Evolutionary conservation across 35 echinoderm and acorn worm genomes (phyloP), one percentile per base, ranked within the genome.

Genomic region (Strongylocentrotus purpuratus): DNA sequence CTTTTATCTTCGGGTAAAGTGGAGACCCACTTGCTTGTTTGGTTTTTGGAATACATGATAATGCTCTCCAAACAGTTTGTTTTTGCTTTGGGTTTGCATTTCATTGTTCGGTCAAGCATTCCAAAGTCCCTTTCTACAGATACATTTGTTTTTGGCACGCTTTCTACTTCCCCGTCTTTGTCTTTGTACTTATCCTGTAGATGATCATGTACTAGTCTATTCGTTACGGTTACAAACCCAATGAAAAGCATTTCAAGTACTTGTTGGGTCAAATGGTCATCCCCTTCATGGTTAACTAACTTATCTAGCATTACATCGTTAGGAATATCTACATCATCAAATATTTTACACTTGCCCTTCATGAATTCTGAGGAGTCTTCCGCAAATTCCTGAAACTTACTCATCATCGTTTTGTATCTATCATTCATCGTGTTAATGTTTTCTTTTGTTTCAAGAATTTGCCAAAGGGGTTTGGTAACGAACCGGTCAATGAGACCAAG

Each of bases 71-170:
- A 59, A 22, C 94, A 94, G 46, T 91, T 92, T 4, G 86, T 95
- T 6, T 33, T 61, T 47, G 96, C 94, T 85, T 95, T 95, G 22
- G 94, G 96, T 50, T 96, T 96, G 31, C 46, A 48, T 91, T 88
- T 90, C 94, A 95, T 90, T 22, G 90, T 22, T 71, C 96, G 31
- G 31, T 96, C 96, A 5, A 96, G 88, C 94, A 94, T 97, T 32
- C 94, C 96, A 95, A 97, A 97, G 48, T 97, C 91, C 13, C 94
- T 71, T 87, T 97, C 94, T 31, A 91, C 90, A 12, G 31, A 85
- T 7, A 60, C 85, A 45, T 95, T 97, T 78, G 96, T 97, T 88
- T 89, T 95, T 33, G 96, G 96, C 65, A 95, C 96, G 93, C 96
- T 97, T 28, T 46, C 41, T 46, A 92, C 28, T 92, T 92, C 90